Evolutionary conservation across 2,797 vertebrate species (phyloP).

Genomic region (Cercopithecus petaurista): DNA sequence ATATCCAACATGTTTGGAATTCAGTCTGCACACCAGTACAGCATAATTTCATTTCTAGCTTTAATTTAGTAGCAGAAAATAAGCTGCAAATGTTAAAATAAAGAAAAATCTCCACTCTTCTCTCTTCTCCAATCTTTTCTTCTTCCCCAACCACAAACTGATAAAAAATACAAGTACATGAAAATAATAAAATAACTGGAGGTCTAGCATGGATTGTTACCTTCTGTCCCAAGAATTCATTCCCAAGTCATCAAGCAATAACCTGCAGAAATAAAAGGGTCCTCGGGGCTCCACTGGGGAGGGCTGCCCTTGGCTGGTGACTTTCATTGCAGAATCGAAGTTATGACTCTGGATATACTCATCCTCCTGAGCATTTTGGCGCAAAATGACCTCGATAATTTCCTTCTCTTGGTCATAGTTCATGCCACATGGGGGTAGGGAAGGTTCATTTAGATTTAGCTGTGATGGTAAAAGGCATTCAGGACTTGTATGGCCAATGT

Average conservation of each 20-base stretch:
- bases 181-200: background rate
- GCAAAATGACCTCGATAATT: constrained; percentile 90
- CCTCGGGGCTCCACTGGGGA: constrained; percentile 90
- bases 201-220: constrained; percentile 82
- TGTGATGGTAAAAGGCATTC: constrained; percentile 94
- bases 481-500: constrained; percentile 92
- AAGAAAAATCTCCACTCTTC: constrained; percentile 17
- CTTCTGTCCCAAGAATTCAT: constrained; percentile 99
- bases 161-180: background rate
- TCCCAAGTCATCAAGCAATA: constrained; percentile 95
- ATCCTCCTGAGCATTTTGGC: constrained; percentile 90
- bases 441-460: constrained; percentile 92
- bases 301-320: constrained; percentile 89
- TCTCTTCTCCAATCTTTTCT: background rate
- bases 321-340: constrained; percentile 85
- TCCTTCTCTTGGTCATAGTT: constrained; percentile 90
- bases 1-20: background rate
- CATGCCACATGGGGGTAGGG: constrained; percentile 92
- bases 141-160: constrained; percentile 18
- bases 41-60: background rate
- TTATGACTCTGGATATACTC: constrained; percentile 86
- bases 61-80: constrained; percentile 44
- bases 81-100: background rate
- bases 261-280: constrained; percentile 96
- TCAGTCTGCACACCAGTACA: background rate